Base-by-base conservation (phyloP, 2,888 invertebrate species). In the Gandaritis pyraliata region DNA sequence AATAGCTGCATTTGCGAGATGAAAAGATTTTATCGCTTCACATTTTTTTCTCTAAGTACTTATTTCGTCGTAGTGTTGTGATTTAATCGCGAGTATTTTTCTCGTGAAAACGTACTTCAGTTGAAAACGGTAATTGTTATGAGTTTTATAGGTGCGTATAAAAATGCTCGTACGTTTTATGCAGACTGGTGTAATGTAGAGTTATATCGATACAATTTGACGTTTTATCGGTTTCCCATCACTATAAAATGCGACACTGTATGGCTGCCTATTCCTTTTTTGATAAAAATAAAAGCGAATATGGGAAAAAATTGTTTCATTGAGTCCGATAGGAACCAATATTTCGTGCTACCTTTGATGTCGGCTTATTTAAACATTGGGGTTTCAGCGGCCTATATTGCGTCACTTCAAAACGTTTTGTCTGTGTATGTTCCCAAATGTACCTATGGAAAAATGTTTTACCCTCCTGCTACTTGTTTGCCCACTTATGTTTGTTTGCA, bases 321-420 rank as follows among this genome's bases (percentile, higher is more conserved):
- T 75, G 79, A 74, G 77, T 76, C 75, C 78, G 77, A 78, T 80
- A 73, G 74, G 67, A 78, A 72, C 73, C 81, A 79, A 82, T 80
- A 80, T 82, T 79, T 75, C 73, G 74, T 72, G 74, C 69, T 69
- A 78, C 82, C 86, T 88, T 88, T 88, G 88, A 88, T 85, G 86
- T 86, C 70, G 75, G 83, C 79, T 85, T 87, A 84, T 87, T 87
- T 86, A 85, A 86, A 87, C 86, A 86, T 83, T 82, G 83, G 82
- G 80, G 74, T 73, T 73, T 78, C 74, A 75, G 73, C 71, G 66
- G 70, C 77, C 80, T 82, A 87, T 85, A 85, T 85, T 83, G 82
- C 81, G 81, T 83, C 82, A 75, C 80, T 77, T 73, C 68, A 75
- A 79, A 80, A 76, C 73, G 74, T 76, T 82, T 80, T 76, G 64